Conservation (phyloP, 2,797 vertebrate species). For the Brachyalestes nurse region DNA sequence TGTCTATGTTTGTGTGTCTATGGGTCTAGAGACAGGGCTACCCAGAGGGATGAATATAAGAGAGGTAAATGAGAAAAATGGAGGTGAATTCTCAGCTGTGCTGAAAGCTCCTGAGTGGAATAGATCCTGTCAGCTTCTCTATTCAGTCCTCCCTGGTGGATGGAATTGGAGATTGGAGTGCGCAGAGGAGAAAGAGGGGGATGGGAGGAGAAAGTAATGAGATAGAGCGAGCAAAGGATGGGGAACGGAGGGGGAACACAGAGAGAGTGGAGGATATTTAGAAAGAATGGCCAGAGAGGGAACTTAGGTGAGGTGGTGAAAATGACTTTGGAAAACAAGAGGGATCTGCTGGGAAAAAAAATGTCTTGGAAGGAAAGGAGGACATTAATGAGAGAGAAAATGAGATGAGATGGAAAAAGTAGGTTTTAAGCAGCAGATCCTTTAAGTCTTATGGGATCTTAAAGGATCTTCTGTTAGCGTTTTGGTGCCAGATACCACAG, state of each 20-base stretch:
- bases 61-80: conserved; percentile 34
- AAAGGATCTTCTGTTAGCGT: no score
- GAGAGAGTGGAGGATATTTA: conserved; percentile 4
- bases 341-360: not conserved
- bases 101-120: conserved; percentile 39
- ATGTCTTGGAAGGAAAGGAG: conserved; percentile 2
- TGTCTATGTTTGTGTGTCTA: not conserved
- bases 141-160: conserved; percentile 36
- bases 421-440: no score
- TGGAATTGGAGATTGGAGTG: conserved; percentile 40
- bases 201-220: conserved; percentile 34
- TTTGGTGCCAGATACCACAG: no score
- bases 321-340: conserved; percentile 27
- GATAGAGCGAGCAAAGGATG: conserved; percentile 9
- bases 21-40: conserved; percentile 18
- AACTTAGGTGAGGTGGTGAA: conserved; percentile 32
- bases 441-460: no score
- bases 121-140: conserved; percentile 53
- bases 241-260: conserved; percentile 3
- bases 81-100: conserved; percentile 15
- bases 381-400: not conserved
- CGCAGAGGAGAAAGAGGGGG: not conserved
- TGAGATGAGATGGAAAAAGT: conserved; percentile 6
- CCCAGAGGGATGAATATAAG: conserved; percentile 28
- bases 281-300: not conserved